A percentile compares a stretch with the other conserved stretches of the same genome.
Conservation (phyloP, 1,140 invertebrate species). For the Diploscapter pachys region DNA sequence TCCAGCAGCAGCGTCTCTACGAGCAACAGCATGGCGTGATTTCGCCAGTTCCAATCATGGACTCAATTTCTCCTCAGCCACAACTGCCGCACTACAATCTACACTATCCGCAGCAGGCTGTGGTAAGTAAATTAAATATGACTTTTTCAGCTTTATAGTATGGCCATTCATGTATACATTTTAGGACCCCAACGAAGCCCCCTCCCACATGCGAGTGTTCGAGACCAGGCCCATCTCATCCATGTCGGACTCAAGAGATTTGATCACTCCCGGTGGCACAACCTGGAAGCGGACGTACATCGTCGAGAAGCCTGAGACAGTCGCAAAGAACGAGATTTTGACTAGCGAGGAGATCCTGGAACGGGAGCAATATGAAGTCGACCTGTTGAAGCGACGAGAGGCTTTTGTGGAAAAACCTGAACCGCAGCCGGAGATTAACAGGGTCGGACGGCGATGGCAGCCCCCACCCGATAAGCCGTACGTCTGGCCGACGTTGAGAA, state of each 20-base stretch:
- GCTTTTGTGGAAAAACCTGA: constrained; percentile 55
- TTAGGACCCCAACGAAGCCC: background rate
- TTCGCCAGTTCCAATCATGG: constrained; percentile 34
- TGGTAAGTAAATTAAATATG: no score
- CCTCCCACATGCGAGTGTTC: constrained; percentile 45
- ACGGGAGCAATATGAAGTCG: constrained; percentile 51
- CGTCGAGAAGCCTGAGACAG: constrained; percentile 37
- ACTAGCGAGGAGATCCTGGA: constrained; percentile 54
- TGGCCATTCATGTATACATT: no score
- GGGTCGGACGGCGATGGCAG: constrained; percentile 52
- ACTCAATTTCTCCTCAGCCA: no score
- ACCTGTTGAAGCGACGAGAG: constrained; percentile 49
- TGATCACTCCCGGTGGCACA: background rate
- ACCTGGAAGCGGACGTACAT: constrained; percentile 56
- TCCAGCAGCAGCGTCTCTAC: constrained; percentile 45
- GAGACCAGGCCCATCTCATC: constrained; percentile 56
- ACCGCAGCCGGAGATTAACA: constrained; percentile 39
- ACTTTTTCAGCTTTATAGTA: no score
- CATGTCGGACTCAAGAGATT: constrained; percentile 27
- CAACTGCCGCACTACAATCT: no score
- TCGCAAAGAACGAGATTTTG: constrained; percentile 55
- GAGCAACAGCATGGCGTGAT: constrained; percentile 34
- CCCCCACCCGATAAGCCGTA: constrained; percentile 56
- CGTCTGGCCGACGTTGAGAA: constrained; percentile 44
- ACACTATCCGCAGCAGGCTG: no score